Evolutionary conservation across 2,113 vertebrate genomes (phyloP).

Genomic region (Nannobrachium achirus): DNA sequence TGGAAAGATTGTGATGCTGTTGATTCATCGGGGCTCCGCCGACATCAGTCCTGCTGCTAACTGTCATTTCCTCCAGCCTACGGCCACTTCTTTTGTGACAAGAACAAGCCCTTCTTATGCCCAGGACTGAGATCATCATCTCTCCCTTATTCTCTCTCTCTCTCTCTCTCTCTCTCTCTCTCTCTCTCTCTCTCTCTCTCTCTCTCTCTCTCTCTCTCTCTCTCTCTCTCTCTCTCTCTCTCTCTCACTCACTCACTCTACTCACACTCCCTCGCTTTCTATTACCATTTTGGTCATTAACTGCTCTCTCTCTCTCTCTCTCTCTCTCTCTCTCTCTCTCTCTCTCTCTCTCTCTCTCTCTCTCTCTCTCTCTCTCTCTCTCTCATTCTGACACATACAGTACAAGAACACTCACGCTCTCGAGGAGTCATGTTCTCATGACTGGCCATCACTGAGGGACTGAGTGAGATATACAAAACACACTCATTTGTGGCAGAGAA

Average conservation of each 20-base stretch:
- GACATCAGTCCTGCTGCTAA: slow-evolving; percentile 70
- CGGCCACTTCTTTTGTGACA: slow-evolving; percentile 73
- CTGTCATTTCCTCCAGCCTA: slow-evolving; percentile 78
- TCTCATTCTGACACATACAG: slow-evolving; percentile 62
- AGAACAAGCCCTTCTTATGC: slow-evolving; percentile 77
- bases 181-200: neutral
- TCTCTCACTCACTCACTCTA: too few relatives aligned
- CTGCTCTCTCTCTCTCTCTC: too few relatives aligned
- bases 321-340: neutral
- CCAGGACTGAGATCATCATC: slow-evolving; percentile 73
- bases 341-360: neutral
- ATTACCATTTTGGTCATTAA: too few relatives aligned
- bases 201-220: neutral
- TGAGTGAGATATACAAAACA: slow-evolving; percentile 68
- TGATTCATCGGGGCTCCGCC: slow-evolving; percentile 72
- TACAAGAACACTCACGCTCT: slow-evolving; percentile 54
- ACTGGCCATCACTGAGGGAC: slow-evolving; percentile 70
- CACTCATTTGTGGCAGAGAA: slow-evolving; percentile 49
- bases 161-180: neutral
- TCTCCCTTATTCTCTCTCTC: neutral
- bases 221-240: too few relatives aligned
- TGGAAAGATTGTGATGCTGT: slow-evolving; percentile 62
- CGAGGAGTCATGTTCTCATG: slow-evolving; percentile 72
- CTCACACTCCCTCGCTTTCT: too few relatives aligned
- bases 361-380: slow-evolving; percentile 15